phyloP scores from a whole-genome alignment of 2,888 invertebrate species.

The Carpatolechia fugitivella region DNA sequence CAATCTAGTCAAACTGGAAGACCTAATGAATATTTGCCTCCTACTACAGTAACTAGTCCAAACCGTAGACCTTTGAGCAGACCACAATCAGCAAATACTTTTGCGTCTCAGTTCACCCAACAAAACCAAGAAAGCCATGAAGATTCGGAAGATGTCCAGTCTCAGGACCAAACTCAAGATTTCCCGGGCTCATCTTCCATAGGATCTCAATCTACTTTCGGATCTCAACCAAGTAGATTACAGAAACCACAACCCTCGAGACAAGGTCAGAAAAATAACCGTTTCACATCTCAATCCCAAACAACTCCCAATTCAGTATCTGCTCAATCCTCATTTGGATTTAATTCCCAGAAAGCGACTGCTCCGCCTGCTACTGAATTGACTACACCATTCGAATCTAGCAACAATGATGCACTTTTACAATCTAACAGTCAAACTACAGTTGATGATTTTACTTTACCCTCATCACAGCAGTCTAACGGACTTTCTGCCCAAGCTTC shows the following conservation, averaged over 20 bases:
- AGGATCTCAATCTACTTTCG: constrained; percentile 18
- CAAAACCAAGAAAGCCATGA: constrained; percentile 16
- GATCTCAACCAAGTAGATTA: constrained; percentile 21
- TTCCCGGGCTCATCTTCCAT: constrained; percentile 7
- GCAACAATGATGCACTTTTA: not conserved
- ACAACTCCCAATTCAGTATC: constrained; percentile 17
- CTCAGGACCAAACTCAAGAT: constrained; percentile 13
- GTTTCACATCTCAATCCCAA: constrained; percentile 15
- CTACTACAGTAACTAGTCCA: constrained; percentile 26
- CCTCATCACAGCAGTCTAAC: constrained; percentile 7
- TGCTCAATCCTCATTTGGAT: constrained; percentile 24
- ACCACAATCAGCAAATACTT: constrained; percentile 17
- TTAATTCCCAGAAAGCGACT: constrained; percentile 33
- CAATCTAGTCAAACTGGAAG: constrained; percentile 27
- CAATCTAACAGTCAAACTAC: not conserved
- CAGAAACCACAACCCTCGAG: constrained; percentile 20
- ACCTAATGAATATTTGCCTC: constrained; percentile 42
- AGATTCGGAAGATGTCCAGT: constrained; percentile 17
- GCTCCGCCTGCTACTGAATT: constrained; percentile 43
- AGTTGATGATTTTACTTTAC: constrained; percentile 9
- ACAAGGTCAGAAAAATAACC: constrained; percentile 14
- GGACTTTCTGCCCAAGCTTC: constrained; percentile 19
- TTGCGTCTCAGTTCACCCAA: constrained; percentile 21
- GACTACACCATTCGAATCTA: constrained; percentile 47
- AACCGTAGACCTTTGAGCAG: constrained; percentile 15